Base-by-base conservation (phyloP, 2,888 invertebrate genomes). In the Stenotaenia linearis region DNA sequence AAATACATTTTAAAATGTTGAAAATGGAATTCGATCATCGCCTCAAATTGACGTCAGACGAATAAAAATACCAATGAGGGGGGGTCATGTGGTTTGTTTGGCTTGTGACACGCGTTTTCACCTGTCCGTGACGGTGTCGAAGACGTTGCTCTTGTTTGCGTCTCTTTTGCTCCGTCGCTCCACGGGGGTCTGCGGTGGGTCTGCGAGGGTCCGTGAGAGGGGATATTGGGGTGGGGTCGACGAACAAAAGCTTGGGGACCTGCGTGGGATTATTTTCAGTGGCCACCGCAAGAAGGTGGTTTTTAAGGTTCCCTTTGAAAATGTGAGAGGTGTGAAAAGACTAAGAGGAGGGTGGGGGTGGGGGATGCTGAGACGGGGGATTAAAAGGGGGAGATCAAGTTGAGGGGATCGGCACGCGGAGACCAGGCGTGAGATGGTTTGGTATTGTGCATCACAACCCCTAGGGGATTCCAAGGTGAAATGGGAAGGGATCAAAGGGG, bases 391-490 rank as follows among this genome's bases (percentile, higher is more conserved):
- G 56, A 12, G 56, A 56, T 56, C 56, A 56, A 56, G 56, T 56
- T 56, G 56, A 56, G 56, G 56, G 56, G 56, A 56, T 56, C 56
- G 56, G 56, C 56, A 56, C 56, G 56, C 56, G 56, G 56, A 56
- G 56, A 56, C 21, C 21, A 56, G 56, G 56, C 56, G 56, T 56
- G 56, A 56, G 56, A 56, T 56, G 56, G 3, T 6, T 23, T 21
- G 56, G 21, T 56, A 9, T 56, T 56, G 56, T 40, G 40, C 40
- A 40, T 56, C 21, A 23, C 21, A 21, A 56, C 23, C 23, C 21
- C 56, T 56, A 23, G 56, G 56, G 21, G 56, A 18, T 56, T 18
- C 56, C 23, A 40, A 40, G 40, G 40, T 40, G 40, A 40, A 40
- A 7, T 5, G 56, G 56, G 56, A 56, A 12, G 56, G 23, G 56